Conservation (phyloP, 2,113 vertebrate species). For the Phalacrocorax pelagicus region DNA sequence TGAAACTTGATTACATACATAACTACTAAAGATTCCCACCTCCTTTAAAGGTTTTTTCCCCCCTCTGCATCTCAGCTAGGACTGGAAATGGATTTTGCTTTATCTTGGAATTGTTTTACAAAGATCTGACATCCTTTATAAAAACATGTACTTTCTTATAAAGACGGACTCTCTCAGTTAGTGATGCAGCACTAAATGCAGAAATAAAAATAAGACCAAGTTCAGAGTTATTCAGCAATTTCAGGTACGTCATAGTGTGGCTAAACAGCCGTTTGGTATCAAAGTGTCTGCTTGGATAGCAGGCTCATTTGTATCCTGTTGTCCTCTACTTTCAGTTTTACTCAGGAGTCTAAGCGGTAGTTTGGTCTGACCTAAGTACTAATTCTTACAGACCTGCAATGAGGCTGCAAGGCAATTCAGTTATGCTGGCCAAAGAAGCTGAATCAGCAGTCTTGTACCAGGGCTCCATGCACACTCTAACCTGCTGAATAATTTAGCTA, state of each 20-base stretch:
- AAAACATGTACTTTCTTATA: not conserved
- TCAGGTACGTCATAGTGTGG: not conserved
- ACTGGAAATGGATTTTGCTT: not conserved
- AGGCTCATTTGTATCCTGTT: not conserved
- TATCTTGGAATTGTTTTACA: not conserved
- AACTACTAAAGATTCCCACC: not conserved
- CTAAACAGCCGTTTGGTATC: not conserved
- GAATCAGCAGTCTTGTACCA: not conserved
- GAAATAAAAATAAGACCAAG: not conserved
- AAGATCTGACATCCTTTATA: not conserved
- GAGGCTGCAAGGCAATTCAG: not conserved
- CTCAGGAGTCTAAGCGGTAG: not conserved
- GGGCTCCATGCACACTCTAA: rapidly evolving
- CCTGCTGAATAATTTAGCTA: not conserved
- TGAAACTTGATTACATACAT: not conserved
- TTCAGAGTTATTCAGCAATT: not conserved
- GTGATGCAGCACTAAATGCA: not conserved
- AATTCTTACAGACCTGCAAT: not conserved
- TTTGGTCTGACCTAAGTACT: not conserved
- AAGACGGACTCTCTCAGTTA: not conserved
- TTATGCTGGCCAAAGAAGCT: not conserved
- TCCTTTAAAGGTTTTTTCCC: not conserved
- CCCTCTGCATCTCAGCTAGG: not conserved
- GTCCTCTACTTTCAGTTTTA: not conserved
- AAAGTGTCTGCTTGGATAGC: not conserved